Base-by-base conservation (phyloP, 2,797 vertebrate species). In the Sebastes itinus region DNA sequence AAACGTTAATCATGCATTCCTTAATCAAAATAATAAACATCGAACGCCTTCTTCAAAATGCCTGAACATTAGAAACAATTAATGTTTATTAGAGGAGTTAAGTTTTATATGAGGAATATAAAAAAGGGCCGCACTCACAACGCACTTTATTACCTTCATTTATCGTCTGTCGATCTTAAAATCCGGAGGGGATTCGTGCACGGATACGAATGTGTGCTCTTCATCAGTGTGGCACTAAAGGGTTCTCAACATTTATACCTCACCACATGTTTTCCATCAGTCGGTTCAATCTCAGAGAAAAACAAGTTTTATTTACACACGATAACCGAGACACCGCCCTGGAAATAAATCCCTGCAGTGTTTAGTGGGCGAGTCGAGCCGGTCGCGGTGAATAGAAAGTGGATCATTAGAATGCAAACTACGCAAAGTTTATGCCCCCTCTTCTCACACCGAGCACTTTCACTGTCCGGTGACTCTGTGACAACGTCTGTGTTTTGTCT, bases 331-430 rank as follows among this genome's bases (percentile, higher is more conserved):
- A 30, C 52, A 28, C 0, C 5, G 27, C 3, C 5, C 32, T 65
- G 33, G 23, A 58, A 25, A 16, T 5, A 6, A 54, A 7, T 28
- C n/a, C 16, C 64, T 1, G 32, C 28, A n/a, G 32, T 55, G 46
- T 52, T 52, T 52, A 8, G 46, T 52, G 42, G 14, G 42, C 1
- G 11, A 27, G n/a, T 12, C 7, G 4, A 58, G 33, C 33, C 16
- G 1, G 13, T 30, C 22, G 71, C 35, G 2, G 61, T 20, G 28
- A 77, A 58, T 2, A 27, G 14, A 28, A 55, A 63, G 33, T 65
- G 72, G 38, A 16, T 5, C 70, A 87, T 67, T 18, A 63, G 18
- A 25, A 79, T 70, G 46, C 52, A 69, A 59, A 72, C 61, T 1
- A 14, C 54, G 42, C 35, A 23, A 18, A 60, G 65, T 72, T 75